These are phyloP conservation scores for Aphelenchoides bicaudatus DNA, from an alignment of 2,888 invertebrate genomes.

Conservation along the genomic window DNA sequence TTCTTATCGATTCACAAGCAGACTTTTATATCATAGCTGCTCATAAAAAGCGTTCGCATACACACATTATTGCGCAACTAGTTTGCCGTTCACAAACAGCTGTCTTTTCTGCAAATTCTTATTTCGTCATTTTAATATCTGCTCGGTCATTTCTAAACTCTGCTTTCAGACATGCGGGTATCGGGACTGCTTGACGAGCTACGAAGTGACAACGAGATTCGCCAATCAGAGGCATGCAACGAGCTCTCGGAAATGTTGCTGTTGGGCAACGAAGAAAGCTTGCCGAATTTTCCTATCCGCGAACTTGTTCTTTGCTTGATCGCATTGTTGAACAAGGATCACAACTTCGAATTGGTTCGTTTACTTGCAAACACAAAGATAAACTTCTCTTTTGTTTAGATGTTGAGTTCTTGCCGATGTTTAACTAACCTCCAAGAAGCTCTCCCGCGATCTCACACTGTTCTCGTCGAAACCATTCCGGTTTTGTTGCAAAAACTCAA, in stretches of 20 bases:
- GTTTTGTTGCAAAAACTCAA: slow-evolving; percentile 81
- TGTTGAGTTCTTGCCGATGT: slow-evolving; percentile 97
- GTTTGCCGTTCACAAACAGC: no score
- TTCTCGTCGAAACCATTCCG: slow-evolving; percentile 93
- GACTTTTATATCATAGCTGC: background rate
- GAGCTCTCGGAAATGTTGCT: slow-evolving; percentile 50
- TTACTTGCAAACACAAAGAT: no score
- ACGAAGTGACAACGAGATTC: slow-evolving; percentile 44
- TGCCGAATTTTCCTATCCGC: slow-evolving; percentile 75
- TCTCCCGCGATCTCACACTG: slow-evolving; percentile 82
- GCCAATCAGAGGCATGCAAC: slow-evolving; percentile 48
- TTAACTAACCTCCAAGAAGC: slow-evolving; percentile 99
- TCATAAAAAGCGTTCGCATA: slow-evolving; percentile 2
- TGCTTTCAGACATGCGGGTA: slow-evolving; percentile 43
- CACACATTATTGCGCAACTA: no score
- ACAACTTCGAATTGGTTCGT: slow-evolving; percentile 91
- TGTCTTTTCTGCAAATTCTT: no score
- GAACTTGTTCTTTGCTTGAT: slow-evolving; percentile 94
- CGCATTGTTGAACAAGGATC: slow-evolving; percentile 85
- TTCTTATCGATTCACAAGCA: no score
- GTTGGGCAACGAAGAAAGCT: slow-evolving; percentile 50
- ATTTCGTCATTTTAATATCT: slow-evolving; percentile 14
- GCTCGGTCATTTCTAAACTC: slow-evolving; percentile 26
- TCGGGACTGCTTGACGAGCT: slow-evolving; percentile 45
- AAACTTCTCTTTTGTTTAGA: no score